Base-by-base conservation (phyloP, 2,888 invertebrate genomes). In the Mesorhabditis spiculigera region DNA sequence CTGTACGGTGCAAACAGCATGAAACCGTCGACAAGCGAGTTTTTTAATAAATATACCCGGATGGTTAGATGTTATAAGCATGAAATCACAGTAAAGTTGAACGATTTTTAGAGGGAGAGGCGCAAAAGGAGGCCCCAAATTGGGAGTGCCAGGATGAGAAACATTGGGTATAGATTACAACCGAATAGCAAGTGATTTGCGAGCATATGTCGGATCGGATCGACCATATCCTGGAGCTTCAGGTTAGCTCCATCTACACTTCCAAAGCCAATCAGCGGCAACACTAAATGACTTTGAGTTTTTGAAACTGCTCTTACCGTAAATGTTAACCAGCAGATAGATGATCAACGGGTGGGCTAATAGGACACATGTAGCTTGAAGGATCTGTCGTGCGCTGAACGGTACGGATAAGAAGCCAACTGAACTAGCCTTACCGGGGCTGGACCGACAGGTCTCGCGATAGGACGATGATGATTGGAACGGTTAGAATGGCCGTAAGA, bases 401-500 rank as follows among this genome's bases (percentile, higher is more conserved):
- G n/a, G 58, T 50, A 50, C 58, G n/a, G n/a, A 13, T 50, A 13
- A 13, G 8, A 50, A 13, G 58, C 58, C 8, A 50, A 1, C 2
- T 10, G n/a, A 10, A 50, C 8, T 10, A 10, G n/a, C 1, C 58
- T n/a, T n/a, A 50, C 58, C 58, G 8, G 8, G 58, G 58, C n/a
- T n/a, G 58, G n/a, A 13, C 58, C 8, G 8, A 13, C n/a, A 13
- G 58, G 8, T 10, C 10, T 50, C 58, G 8, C 42, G 67, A 63
- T 5, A 70, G 50, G 4, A 69, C 58, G 5, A 74, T 13, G 41
- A 67, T 41, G n/a, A 76, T 16, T 41, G 75, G 78, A 0, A 77
- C 70, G 5, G 67, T 63, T n/a, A 71, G n/a, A 16, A 70, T 65
- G 8, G 76, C 68, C 1, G 66, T 43, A 62, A 74, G 63, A 6